Percentiles rank a stretch among this genome's conserved stretches.
These are phyloP conservation scores for Rhinoraja longicauda DNA, from an alignment of 2,797 vertebrate species.

Conservation along the genomic window DNA sequence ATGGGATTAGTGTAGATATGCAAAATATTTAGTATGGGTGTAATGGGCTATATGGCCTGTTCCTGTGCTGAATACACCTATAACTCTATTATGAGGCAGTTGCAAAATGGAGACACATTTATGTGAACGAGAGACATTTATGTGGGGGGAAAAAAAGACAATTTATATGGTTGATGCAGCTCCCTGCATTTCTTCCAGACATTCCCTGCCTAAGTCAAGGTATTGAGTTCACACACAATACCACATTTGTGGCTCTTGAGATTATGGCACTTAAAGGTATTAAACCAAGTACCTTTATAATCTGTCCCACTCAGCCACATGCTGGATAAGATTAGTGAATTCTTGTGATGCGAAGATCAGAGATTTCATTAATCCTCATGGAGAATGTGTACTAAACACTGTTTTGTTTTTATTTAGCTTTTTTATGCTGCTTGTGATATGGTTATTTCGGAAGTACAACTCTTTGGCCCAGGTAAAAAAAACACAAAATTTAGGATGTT, in stretches of 20 bases:
- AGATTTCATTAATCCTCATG: neutral
- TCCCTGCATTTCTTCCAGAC: too few relatives aligned
- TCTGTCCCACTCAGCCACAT: neutral
- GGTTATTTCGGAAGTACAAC: constrained; percentile 75
- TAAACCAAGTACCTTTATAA: neutral
- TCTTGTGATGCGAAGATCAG: neutral
- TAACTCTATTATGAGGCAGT: too few relatives aligned
- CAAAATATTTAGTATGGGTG: too few relatives aligned
- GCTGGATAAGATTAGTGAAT: neutral
- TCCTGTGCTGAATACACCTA: too few relatives aligned
- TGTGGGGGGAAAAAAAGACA: too few relatives aligned
- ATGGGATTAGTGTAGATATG: too few relatives aligned
- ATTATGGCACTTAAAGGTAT: neutral
- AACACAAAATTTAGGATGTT: neutral
- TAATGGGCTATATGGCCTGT: too few relatives aligned
- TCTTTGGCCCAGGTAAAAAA: constrained; percentile 71
- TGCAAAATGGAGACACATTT: too few relatives aligned
- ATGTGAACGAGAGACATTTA: too few relatives aligned
- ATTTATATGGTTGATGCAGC: too few relatives aligned
- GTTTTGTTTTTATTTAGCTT: constrained; percentile 55
- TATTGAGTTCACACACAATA: neutral
- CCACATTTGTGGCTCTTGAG: neutral
- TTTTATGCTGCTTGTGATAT: constrained; percentile 77
- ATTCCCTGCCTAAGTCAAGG: neutral
- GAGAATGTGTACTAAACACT: neutral